These are phyloP conservation scores for Pantelozetes paolii DNA, from an alignment of 2,888 invertebrate genomes.

Conservation along the genomic window DNA sequence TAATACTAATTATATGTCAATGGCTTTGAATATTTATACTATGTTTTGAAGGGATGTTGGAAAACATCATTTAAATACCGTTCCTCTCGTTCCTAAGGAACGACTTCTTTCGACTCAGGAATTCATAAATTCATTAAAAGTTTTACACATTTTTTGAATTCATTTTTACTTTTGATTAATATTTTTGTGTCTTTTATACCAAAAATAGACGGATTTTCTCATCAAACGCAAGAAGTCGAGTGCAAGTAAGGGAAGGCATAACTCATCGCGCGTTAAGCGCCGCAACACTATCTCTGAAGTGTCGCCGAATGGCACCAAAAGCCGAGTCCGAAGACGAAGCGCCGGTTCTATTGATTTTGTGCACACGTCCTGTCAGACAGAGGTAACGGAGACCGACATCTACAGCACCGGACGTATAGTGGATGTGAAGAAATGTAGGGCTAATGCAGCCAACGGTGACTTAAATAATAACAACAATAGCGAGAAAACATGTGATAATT, in stretches of 20 bases:
- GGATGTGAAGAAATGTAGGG: conserved; percentile 15
- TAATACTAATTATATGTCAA: too few species aligned
- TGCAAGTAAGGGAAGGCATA: conserved; percentile 10
- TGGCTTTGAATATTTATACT: too few species aligned
- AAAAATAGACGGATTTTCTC: conserved; percentile 45
- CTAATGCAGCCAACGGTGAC: not conserved
- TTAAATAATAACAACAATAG: conserved; percentile 17
- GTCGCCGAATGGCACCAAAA: conserved; percentile 17
- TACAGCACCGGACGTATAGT: conserved; percentile 37
- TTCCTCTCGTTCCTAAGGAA: too few species aligned
- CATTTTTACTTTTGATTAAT: not conserved
- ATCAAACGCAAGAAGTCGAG: conserved; percentile 43
- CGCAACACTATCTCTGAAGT: conserved; percentile 71
- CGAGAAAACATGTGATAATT: not conserved
- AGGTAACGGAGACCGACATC: conserved; percentile 32
- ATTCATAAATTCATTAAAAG: too few species aligned
- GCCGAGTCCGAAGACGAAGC: conserved; percentile 10
- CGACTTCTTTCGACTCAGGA: too few species aligned
- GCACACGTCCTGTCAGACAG: conserved; percentile 46
- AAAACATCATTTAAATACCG: too few species aligned
- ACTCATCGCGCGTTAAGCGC: conserved; percentile 43
- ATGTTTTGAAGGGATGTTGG: too few species aligned
- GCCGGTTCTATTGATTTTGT: conserved; percentile 34
- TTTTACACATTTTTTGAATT: not conserved
- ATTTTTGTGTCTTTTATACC: conserved; percentile 23